These are phyloP conservation scores for Calosoma granatense DNA, from an alignment of 1,140 invertebrate species.

Conservation along the genomic window DNA sequence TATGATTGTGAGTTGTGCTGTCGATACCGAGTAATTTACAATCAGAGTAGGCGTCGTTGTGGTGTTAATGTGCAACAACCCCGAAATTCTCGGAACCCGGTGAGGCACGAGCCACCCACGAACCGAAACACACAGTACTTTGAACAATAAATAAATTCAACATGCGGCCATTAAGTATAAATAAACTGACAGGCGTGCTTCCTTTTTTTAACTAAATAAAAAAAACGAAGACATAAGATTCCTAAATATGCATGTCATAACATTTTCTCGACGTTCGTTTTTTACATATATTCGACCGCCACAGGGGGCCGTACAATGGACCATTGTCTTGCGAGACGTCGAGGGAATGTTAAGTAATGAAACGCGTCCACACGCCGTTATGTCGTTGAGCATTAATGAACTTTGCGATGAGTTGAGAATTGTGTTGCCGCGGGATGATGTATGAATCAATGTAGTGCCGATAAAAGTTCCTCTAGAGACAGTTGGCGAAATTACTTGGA, in stretches of 20 bases:
- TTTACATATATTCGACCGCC: background rate
- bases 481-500: too few species aligned
- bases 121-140: background rate
- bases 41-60: background rate
- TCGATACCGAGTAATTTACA: background rate
- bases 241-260: slow-evolving; percentile 16
- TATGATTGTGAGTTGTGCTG: too few species aligned
- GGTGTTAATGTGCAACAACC: too few species aligned
- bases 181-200: slow-evolving; percentile 19
- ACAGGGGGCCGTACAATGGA: slow-evolving; percentile 6
- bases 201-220: slow-evolving; percentile 13
- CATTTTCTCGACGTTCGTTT: background rate
- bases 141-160: slow-evolving; percentile 8
- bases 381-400: slow-evolving; percentile 1
- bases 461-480: too few species aligned
- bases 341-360: slow-evolving; percentile 12
- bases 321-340: slow-evolving; percentile 12
- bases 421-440: background rate
- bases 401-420: background rate
- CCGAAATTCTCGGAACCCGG: background rate
- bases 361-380: background rate
- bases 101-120: background rate
- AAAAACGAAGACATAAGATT: background rate
- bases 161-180: slow-evolving; percentile 18
- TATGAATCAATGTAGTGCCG: too few species aligned